Conservation (phyloP, 1,140 invertebrate genomes). For the Mercenaria mercenaria region DNA sequence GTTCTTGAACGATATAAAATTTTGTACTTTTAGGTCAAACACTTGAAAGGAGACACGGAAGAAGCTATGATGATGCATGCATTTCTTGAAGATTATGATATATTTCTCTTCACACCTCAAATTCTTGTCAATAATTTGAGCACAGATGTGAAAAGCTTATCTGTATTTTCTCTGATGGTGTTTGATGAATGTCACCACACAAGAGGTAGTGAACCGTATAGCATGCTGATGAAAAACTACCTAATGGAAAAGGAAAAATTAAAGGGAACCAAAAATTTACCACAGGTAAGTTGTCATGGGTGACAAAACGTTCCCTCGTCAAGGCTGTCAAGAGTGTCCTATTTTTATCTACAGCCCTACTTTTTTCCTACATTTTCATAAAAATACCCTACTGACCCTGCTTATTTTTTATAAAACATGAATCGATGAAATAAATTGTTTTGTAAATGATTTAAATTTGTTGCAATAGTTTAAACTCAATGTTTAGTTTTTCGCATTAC, state of each 20-base stretch:
- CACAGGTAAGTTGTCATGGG: conserved; percentile 65
- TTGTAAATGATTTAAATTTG: too few species aligned
- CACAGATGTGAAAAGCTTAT: conserved; percentile 66
- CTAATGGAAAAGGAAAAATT: conserved; percentile 63
- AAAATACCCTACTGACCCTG: too few species aligned
- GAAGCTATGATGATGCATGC: conserved; percentile 75
- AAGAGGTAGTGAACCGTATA: conserved; percentile 81
- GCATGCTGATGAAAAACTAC: conserved; percentile 79
- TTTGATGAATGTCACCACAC: conserved; percentile 85
- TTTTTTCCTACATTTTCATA: too few species aligned
- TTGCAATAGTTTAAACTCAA: too few species aligned
- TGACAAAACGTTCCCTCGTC: too few species aligned
- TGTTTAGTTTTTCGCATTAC: too few species aligned
- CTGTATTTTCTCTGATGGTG: conserved; percentile 75
- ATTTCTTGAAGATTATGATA: conserved; percentile 71
- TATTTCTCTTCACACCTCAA: conserved; percentile 77
- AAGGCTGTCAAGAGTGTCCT: too few species aligned
- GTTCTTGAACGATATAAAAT: too few species aligned
- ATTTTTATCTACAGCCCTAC: too few species aligned
- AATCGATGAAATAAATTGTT: too few species aligned
- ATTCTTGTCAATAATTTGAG: conserved; percentile 74
- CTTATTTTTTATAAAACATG: too few species aligned
- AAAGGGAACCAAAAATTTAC: conserved; percentile 22
- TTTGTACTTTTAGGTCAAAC: conserved; percentile 20
- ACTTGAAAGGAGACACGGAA: conserved; percentile 65